Percentiles rank a stretch among this genome's conserved stretches.
Evolutionary conservation across 2,113 vertebrate genomes (phyloP).

Genomic region (Antigone vipio): DNA sequence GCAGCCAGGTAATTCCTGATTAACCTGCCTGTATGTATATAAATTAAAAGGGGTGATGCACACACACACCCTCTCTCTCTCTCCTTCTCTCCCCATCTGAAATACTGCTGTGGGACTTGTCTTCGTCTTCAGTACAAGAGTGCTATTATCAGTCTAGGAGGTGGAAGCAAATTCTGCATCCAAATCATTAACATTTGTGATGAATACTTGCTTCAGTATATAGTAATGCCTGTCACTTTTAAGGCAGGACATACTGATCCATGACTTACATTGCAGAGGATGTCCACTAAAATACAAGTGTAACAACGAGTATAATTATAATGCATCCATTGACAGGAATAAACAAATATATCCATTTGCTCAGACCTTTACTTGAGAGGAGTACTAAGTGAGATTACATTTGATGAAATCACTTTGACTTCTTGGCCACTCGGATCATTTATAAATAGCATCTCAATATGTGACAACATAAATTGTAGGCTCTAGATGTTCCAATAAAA

Average conservation of each 20-base stretch:
- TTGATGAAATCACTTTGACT: background rate
- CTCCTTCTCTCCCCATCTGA: background rate
- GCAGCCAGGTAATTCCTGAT: constrained; percentile 48
- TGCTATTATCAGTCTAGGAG: background rate
- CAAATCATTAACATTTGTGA: background rate
- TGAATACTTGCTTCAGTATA: background rate
- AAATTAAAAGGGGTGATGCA: background rate
- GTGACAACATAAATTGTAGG: background rate
- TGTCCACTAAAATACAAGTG: background rate
- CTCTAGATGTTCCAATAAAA: background rate
- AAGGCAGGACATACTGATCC: background rate
- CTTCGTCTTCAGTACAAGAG: background rate
- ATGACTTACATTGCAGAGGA: background rate
- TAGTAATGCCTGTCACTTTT: background rate
- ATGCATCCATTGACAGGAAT: background rate
- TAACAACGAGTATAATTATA: background rate
- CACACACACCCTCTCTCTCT: background rate
- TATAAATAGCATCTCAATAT: background rate
- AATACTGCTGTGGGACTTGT: background rate
- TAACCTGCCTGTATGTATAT: background rate
- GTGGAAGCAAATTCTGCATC: background rate
- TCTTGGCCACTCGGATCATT: background rate
- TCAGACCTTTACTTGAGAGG: background rate
- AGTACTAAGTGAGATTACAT: background rate
- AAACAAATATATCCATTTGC: background rate